Base-by-base conservation (phyloP, 2,888 invertebrate genomes). In the Himalopsyche japonica region DNA sequence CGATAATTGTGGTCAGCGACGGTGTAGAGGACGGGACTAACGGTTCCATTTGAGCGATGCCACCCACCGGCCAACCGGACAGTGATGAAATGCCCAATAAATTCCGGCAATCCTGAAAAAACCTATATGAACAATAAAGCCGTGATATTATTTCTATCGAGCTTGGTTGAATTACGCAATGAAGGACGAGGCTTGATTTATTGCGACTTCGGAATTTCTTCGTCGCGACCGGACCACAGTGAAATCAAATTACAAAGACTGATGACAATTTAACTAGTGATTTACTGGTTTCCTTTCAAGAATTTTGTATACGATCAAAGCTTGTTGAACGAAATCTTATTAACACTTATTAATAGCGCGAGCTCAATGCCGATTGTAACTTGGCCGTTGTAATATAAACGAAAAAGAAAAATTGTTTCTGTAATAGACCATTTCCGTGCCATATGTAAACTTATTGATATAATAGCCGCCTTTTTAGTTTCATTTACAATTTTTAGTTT, bases 71-170 rank as follows among this genome's bases (percentile, higher is more conserved):
- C 57, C 80, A 18, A 47, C 48, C 82, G 79, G 86, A 86, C 86
- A 83, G 77, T 86, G 86, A 86, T 86, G 86, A 81, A 86, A 84
- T 47, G 86, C 20, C 84, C 37, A 48, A 83, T 84, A 82, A 81
- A 84, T 86, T 86, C 84, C 86, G 47, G 80, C 47, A 80, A 57
- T 48, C 37, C 27, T 43, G 64, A 37, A 80, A 70, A 79, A 82
- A 80, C 24, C 79, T 84, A 82, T 79, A 86, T 82, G 85, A 85
- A 82, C 82, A 85, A 82, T 82, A 48, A 48, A 49, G 37, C 80
- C 47, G 76, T 49, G 47, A 49, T 76, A 49, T 79, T 57, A 43
- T 32, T 79, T 48, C 47, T 76, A 82, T 80, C 57, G 84, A 24
- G 82, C 32, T 49, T 79, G 82, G 43, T 82, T 79, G 79, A 64